Evolutionary conservation across 1,140 invertebrate species (phyloP), one percentile per base, ranked within the genome.

Genomic region (Theocolax elegans): DNA sequence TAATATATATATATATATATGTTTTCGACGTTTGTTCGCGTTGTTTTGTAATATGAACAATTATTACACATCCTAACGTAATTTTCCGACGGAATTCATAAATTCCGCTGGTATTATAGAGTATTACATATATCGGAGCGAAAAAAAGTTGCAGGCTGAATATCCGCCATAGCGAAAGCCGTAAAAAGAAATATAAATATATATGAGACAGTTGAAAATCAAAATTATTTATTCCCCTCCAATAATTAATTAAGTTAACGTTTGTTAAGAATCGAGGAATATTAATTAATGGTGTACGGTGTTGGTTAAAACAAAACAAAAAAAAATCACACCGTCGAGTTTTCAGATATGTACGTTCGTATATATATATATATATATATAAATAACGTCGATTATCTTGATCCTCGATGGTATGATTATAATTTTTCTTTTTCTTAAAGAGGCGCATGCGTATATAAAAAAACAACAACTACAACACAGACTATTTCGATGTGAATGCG

Each of bases 171-270:
- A 64, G 23, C 51, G 12, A 58, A 64, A 15, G 64, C 17, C 42
- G 64, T 64, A 48, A 70, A 46, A n/a, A n/a, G n/a, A n/a, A n/a
- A n/a, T n/a, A n/a, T n/a, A n/a, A n/a, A n/a, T n/a, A n/a, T n/a
- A 48, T 70, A 70, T 64, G 64, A 63, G 42, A 60, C 44, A 51
- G 68, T 64, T 64, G 38, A 66, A 54, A 63, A 70, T 70, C 68
- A 70, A 70, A 70, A 70, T 70, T 64, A 70, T 70, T 70, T 64
- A 64, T 70, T 70, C 42, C 51, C 27, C 10, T 35, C 17, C 31
- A 21, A 29, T 56, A 58, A 63, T 46, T 58, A 54, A n/a, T 48
- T 70, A 64, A 70, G 53, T 70, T 21, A 70, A 48, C 48, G 13
- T 17, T 56, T 15, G 21, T 53, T 27, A 46, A 48, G 58, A 56